phyloP scores from a whole-genome alignment of 2,113 vertebrate species.

The Amia ocellicauda region DNA sequence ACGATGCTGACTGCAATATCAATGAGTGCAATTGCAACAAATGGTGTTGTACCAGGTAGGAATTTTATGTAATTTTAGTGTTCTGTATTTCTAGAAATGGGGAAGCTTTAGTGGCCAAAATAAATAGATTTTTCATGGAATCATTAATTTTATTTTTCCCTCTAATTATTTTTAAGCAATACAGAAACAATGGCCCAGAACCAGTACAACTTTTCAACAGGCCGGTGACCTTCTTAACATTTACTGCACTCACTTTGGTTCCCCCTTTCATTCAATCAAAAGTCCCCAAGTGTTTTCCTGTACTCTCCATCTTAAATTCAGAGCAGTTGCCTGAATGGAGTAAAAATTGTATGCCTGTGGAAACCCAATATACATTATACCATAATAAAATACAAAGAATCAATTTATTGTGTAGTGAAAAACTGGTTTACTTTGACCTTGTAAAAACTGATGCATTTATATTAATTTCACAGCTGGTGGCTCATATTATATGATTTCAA shows the following conservation, averaged over 20 bases:
- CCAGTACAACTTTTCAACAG: no score
- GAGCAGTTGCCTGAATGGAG: no score
- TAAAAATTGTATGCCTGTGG: no score
- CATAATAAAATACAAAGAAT: neutral
- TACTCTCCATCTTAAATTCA: no score
- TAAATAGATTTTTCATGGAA: neutral
- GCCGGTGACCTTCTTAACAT: no score
- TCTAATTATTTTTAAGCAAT: neutral
- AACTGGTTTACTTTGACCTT: neutral
- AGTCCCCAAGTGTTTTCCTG: no score
- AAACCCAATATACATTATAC: no score
- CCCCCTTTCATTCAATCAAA: no score
- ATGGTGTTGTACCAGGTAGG: conserved; percentile 91
- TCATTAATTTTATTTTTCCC: neutral
- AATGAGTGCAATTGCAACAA: conserved; percentile 96
- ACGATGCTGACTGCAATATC: conserved; percentile 96
- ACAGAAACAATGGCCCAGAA: no score
- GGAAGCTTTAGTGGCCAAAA: neutral
- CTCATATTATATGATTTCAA: conserved; percentile 77
- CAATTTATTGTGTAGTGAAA: neutral
- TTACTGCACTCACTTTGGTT: no score
- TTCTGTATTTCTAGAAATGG: neutral
- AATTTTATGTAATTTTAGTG: neutral
- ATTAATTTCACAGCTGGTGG: conserved; percentile 59
- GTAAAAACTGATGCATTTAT: neutral